phyloP scores from a whole-genome alignment of 2,888 invertebrate genomes.

The Apoda limacodes region DNA sequence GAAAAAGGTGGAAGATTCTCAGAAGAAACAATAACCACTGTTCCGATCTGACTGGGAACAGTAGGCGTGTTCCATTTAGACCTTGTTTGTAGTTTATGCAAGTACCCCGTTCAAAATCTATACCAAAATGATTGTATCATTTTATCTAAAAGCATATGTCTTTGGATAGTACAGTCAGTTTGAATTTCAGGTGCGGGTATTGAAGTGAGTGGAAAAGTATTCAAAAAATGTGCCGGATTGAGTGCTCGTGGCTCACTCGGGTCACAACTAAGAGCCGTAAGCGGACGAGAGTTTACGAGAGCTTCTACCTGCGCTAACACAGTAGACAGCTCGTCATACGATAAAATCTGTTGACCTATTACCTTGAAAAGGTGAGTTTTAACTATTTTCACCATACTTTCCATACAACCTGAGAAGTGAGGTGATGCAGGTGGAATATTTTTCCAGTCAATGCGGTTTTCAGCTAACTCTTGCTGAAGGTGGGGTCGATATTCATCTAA shows the following conservation, averaged over 20 bases:
- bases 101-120: conserved; percentile 8
- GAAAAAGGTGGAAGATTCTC: too few relatives aligned
- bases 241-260: conserved; percentile 13
- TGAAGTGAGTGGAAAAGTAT: conserved; percentile 9
- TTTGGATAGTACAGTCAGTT: conserved; percentile 1
- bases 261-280: conserved; percentile 10
- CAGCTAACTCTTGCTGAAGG: too few relatives aligned
- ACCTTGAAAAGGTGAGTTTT: conserved; percentile 12
- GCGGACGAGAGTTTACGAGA: conserved; percentile 13
- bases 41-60: too few relatives aligned
- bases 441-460: too few relatives aligned
- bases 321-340: conserved; percentile 13
- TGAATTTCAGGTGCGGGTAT: conserved; percentile 5
- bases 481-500: too few relatives aligned
- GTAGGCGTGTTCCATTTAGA: conserved; percentile 7
- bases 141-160: conserved; percentile 9
- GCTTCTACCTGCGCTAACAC: conserved; percentile 11
- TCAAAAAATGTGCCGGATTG: conserved; percentile 12
- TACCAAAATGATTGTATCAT: conserved; percentile 11
- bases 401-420: conserved; percentile 10
- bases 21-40: too few relatives aligned
- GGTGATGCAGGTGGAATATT: conserved; percentile 8
- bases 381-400: conserved; percentile 9
- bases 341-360: conserved; percentile 11
- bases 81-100: conserved; percentile 7